Evolutionary conservation across 2,888 invertebrate species (phyloP).

Genomic region (Patella pellucida): DNA sequence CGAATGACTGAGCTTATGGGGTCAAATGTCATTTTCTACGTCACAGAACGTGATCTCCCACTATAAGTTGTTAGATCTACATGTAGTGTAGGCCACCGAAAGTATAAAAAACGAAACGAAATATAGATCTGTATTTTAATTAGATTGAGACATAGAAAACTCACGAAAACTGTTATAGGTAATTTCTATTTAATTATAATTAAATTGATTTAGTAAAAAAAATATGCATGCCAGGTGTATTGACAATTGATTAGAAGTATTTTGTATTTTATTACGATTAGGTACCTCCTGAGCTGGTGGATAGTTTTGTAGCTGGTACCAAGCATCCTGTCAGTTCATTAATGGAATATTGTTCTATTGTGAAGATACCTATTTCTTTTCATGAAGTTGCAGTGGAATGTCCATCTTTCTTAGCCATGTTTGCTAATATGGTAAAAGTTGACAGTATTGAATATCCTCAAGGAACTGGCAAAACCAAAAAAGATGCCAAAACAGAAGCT

Average conservation of each 20-base stretch:
- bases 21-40: no score
- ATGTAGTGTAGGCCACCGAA: no score
- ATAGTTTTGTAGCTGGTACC: conserved; percentile 49
- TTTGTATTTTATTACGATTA: conserved; percentile 22
- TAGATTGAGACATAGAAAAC: neutral
- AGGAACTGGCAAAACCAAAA: conserved; percentile 64
- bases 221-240: neutral
- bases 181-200: neutral
- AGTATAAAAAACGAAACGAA: no score
- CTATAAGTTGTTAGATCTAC: no score
- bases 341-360: conserved; percentile 57
- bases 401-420: conserved; percentile 45
- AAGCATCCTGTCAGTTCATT: conserved; percentile 63
- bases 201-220: neutral
- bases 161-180: neutral
- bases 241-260: neutral
- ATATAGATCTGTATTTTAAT: no score
- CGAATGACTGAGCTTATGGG: no score
- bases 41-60: no score
- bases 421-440: conserved; percentile 56
- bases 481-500: conserved; percentile 65
- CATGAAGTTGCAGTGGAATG: conserved; percentile 50
- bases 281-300: conserved; percentile 53
- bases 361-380: conserved; percentile 40
- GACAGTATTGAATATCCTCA: conserved; percentile 55